A percentile compares a stretch with the other conserved stretches of the same genome.
Evolutionary conservation across 2,888 invertebrate genomes (phyloP).

Genomic region (Pyrrhosoma nymphula): DNA sequence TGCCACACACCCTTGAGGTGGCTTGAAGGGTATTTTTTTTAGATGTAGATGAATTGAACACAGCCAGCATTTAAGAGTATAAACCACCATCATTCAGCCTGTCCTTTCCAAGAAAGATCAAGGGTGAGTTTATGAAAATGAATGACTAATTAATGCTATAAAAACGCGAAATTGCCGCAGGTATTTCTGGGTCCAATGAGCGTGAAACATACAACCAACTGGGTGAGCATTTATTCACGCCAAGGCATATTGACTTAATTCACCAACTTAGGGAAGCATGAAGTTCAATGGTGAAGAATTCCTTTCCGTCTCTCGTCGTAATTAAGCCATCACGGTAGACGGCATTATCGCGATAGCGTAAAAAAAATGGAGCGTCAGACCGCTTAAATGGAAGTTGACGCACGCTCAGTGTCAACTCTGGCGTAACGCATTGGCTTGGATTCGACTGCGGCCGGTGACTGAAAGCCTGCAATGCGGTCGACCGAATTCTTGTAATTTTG

Average conservation of each 20-base stretch:
- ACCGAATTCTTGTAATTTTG: too few relatives aligned
- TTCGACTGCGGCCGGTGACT: neutral
- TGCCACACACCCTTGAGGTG: too few relatives aligned
- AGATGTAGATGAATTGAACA: too few relatives aligned
- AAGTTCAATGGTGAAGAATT: neutral
- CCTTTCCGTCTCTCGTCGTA: neutral
- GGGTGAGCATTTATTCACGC: neutral
- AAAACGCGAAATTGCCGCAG: neutral
- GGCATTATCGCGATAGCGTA: neutral
- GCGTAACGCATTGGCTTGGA: neutral
- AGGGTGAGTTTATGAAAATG: neutral
- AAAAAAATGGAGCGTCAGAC: neutral
- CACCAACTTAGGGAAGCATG: neutral
- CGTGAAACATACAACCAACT: neutral
- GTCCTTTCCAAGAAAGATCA: neutral
- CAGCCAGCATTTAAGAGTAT: neutral
- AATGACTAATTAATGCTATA: neutral
- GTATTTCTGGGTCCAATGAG: neutral
- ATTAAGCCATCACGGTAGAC: slow-evolving; percentile 7
- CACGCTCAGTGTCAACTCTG: neutral
- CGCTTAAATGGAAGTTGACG: neutral
- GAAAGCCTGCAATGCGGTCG: too few relatives aligned
- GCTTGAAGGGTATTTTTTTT: too few relatives aligned
- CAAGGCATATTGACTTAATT: neutral
- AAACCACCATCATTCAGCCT: neutral